Evolutionary conservation across 92 coral and sea anemone genomes (phyloP).

Genomic region (Heliopora coerulea): DNA sequence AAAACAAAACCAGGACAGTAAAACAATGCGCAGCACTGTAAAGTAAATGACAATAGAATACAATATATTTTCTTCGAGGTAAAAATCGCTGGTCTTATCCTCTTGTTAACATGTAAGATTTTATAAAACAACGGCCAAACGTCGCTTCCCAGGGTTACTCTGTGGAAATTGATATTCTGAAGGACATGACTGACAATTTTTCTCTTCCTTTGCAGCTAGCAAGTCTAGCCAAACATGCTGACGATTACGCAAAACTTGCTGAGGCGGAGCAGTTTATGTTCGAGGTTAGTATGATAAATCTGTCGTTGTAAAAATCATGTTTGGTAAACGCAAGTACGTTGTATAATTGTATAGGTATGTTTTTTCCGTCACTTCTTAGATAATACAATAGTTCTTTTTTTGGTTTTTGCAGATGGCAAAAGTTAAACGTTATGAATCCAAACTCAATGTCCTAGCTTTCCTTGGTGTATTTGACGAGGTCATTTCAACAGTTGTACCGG

Average conservation of each 20-base stretch:
- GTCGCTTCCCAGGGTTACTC: too few relatives aligned
- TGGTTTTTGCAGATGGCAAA: constrained; percentile 70
- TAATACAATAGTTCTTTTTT: neutral
- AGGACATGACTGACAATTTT: too few relatives aligned
- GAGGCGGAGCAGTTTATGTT: constrained; percentile 95
- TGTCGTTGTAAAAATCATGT: neutral
- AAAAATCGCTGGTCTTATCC: too few relatives aligned
- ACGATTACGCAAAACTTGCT: constrained; percentile 65
- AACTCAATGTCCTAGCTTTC: constrained; percentile 85
- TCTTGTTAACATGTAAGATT: too few relatives aligned
- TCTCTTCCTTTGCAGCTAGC: constrained; percentile 60
- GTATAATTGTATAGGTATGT: neutral
- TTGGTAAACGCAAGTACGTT: too few relatives aligned
- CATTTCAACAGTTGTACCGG: constrained; percentile 86
- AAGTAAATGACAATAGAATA: too few relatives aligned
- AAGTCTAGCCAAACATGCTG: constrained; percentile 74
- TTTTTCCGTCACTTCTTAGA: too few relatives aligned
- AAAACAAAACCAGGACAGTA: too few relatives aligned
- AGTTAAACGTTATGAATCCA: constrained; percentile 91
- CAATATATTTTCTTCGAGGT: neutral
- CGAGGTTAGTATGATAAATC: constrained; percentile 51
- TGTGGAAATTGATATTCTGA: too few relatives aligned
- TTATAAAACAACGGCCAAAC: too few relatives aligned
- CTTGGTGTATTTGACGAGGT: constrained; percentile 94
- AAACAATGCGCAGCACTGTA: too few relatives aligned